These are phyloP conservation scores for Dryobates pubescens DNA, from an alignment of 2,797 vertebrate genomes.

Conservation along the genomic window DNA sequence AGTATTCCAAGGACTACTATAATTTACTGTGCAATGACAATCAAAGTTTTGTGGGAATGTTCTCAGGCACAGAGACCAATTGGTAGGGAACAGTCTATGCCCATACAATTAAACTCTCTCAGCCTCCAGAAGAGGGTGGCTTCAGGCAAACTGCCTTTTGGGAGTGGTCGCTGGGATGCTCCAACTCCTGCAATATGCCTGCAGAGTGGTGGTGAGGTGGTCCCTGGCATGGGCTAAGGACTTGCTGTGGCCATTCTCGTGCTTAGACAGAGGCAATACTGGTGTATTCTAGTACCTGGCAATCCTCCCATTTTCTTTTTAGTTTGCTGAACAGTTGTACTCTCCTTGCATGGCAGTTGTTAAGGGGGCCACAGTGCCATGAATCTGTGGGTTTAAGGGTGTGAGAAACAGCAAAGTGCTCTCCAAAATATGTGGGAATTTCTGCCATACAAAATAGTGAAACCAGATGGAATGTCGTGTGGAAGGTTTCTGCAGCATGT, in stretches of 20 bases:
- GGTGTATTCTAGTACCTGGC: not conserved
- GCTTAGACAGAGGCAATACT: fast-evolving
- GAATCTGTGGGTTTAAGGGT: not conserved
- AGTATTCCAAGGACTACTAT: not conserved
- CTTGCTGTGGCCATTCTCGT: not conserved
- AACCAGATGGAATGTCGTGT: not conserved
- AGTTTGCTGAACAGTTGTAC: not conserved
- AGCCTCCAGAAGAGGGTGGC: not conserved
- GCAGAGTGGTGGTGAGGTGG: not conserved
- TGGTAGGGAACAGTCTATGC: not conserved
- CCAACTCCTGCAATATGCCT: not conserved
- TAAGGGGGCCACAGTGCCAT: not conserved
- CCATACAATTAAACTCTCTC: not conserved
- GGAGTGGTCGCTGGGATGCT: not conserved
- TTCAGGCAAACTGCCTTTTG: not conserved
- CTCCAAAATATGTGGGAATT: not conserved
- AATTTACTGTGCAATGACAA: too few species aligned
- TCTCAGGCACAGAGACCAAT: not conserved
- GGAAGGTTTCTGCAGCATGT: not conserved
- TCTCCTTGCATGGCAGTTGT: not conserved
- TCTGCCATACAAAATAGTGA: not conserved
- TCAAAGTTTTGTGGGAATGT: not conserved
- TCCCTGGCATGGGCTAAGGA: not conserved
- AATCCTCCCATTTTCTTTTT: fast-evolving
- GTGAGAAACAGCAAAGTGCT: not conserved